These are phyloP conservation scores for Mya arenaria DNA, from an alignment of 1,140 invertebrate species.

Conservation along the genomic window DNA sequence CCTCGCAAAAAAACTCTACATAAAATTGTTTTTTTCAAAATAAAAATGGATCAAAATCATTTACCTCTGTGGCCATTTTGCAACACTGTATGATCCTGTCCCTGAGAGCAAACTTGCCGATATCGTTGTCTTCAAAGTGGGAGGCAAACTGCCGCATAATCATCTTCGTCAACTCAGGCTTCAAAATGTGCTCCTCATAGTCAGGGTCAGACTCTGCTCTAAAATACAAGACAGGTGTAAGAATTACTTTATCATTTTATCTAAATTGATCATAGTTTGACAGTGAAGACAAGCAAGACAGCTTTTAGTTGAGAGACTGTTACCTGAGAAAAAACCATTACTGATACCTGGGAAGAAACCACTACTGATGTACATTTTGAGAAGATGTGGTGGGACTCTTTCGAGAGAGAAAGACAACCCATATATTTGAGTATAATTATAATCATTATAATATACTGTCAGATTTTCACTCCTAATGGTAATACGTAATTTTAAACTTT, in stretches of 20 bases:
- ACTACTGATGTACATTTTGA: too few relatives aligned
- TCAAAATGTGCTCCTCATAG: conserved; percentile 79
- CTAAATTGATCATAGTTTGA: background rate
- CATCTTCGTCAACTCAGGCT: conserved; percentile 79
- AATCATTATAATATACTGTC: too few relatives aligned
- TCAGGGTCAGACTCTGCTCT: conserved; percentile 67
- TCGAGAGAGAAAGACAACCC: too few relatives aligned
- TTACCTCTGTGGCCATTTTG: conserved; percentile 69
- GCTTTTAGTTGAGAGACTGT: background rate
- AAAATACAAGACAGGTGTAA: background rate
- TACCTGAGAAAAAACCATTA: background rate
- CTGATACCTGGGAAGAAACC: too few relatives aligned
- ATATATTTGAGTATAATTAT: too few relatives aligned
- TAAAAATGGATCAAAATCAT: too few relatives aligned
- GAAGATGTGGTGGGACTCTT: too few relatives aligned
- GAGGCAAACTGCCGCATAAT: conserved; percentile 78
- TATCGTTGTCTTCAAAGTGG: conserved; percentile 75
- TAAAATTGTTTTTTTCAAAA: too few relatives aligned
- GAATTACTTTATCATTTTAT: too few relatives aligned
- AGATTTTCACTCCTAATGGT: too few relatives aligned
- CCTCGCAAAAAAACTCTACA: too few relatives aligned
- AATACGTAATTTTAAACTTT: too few relatives aligned
- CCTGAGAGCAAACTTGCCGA: conserved; percentile 69
- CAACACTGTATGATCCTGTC: conserved; percentile 80
- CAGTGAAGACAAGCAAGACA: background rate